Conservation (phyloP, 2,113 vertebrate species). For the Micronycteris hirsuta region DNA sequence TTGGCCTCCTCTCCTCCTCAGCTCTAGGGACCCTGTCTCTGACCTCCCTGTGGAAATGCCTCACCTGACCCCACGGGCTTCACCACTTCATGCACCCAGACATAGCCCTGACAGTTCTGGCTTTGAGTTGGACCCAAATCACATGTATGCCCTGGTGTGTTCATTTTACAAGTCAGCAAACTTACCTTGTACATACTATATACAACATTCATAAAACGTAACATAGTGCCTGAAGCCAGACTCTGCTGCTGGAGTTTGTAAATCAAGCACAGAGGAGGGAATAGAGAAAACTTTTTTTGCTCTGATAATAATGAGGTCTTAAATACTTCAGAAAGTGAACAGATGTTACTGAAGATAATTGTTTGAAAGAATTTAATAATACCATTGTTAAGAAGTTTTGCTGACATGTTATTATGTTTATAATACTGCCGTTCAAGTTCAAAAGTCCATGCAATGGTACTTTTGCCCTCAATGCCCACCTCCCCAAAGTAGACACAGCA, state of each 20-base stretch:
- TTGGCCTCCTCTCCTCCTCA: not conserved
- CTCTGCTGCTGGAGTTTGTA: not conserved
- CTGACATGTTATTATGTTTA: conserved; percentile 64
- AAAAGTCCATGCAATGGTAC: not conserved
- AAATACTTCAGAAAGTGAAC: not conserved
- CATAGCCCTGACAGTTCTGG: not conserved
- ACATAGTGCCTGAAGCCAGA: not conserved
- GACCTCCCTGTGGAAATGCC: not conserved
- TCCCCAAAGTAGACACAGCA: not conserved
- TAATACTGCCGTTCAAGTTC: conserved; percentile 51
- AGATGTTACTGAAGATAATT: not conserved
- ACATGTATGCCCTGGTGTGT: not conserved
- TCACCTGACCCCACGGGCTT: not conserved
- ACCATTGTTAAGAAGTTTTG: conserved; percentile 35
- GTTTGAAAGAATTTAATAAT: not conserved
- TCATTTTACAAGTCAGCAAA: not conserved
- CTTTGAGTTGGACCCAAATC: not conserved
- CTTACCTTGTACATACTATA: not conserved
- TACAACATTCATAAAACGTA: not conserved
- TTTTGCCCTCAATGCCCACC: not conserved
- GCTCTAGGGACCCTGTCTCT: not conserved
- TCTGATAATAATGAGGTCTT: not conserved
- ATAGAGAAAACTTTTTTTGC: not conserved
- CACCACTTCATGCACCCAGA: not conserved
- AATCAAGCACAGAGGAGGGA: not conserved